A percentile compares a stretch with the other conserved stretches of the same genome.
phyloP scores from a whole-genome alignment of 2,113 vertebrate species.

The Orthochromis indermauri region DNA sequence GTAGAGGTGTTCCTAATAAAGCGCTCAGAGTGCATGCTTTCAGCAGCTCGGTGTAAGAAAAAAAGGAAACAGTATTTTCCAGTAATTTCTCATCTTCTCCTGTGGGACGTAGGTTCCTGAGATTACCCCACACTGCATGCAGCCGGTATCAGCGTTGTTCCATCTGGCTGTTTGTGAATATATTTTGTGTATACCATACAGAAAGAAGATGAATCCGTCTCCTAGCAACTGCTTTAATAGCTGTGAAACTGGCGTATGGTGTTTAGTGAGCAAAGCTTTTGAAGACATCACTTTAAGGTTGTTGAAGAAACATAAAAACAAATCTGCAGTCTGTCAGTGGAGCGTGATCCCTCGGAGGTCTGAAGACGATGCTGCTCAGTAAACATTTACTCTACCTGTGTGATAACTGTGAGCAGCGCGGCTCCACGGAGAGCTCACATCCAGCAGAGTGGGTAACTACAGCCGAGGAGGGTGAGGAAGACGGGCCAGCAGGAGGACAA shows the following conservation, averaged over 20 bases:
- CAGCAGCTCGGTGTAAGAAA: background rate
- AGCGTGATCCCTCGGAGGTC: background rate
- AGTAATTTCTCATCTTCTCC: background rate
- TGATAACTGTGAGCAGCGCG: background rate
- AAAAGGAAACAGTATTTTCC: background rate
- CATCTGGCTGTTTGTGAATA: background rate
- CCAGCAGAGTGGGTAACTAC: background rate
- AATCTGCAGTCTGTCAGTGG: constrained; percentile 10
- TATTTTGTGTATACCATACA: background rate
- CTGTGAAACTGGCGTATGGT: background rate
- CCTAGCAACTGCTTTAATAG: constrained; percentile 49
- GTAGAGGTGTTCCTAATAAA: background rate
- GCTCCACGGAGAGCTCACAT: background rate
- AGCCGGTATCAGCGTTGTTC: background rate
- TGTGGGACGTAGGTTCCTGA: background rate
- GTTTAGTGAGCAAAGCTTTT: constrained; percentile 18
- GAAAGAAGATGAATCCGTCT: constrained; percentile 23
- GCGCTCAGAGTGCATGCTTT: background rate
- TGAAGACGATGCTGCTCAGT: background rate
- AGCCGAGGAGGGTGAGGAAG: background rate
- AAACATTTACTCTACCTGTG: constrained; percentile 28
- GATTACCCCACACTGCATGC: background rate
- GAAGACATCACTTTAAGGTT: constrained; percentile 22
- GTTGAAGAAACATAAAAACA: constrained; percentile 5
- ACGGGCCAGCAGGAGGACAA: background rate